A percentile compares a stretch with the other conserved stretches of the same genome.
Conservation (phyloP, 1,140 invertebrate species). For the Lucilia cuprina region DNA sequence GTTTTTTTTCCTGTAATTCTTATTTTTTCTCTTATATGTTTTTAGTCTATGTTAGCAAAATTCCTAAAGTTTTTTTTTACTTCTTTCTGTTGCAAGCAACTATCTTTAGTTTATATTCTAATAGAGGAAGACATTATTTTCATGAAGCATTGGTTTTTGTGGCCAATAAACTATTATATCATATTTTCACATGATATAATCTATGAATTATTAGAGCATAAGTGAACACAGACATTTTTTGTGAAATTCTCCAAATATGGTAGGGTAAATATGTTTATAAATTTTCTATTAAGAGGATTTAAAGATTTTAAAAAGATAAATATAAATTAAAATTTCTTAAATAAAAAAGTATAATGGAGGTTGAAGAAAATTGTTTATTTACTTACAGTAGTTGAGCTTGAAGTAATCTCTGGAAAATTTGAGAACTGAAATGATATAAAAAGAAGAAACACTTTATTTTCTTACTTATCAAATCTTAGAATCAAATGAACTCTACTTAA, state of each 20-base stretch:
- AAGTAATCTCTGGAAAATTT: no score
- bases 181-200: not conserved
- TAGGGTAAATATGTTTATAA: no score
- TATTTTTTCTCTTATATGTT: not conserved
- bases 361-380: no score
- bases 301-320: no score
- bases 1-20: not conserved
- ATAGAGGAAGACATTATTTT: not conserved
- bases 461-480: no score
- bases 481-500: no score
- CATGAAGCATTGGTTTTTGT: conserved; percentile 4
- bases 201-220: conserved; percentile 3
- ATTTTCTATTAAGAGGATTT: no score
- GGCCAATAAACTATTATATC: conserved; percentile 8
- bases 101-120: not conserved
- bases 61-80: not conserved
- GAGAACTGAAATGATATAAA: no score
- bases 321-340: no score
- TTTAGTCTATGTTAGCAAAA: not conserved
- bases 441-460: no score
- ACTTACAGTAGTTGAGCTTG: no score
- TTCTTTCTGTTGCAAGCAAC: not conserved
- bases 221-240: not conserved
- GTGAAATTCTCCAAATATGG: not conserved
- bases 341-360: no score